Percentiles rank a stretch among this genome's conserved stretches.
Evolutionary conservation across 2,113 vertebrate species (phyloP).

Genomic region (Stigmatopora nigra): DNA sequence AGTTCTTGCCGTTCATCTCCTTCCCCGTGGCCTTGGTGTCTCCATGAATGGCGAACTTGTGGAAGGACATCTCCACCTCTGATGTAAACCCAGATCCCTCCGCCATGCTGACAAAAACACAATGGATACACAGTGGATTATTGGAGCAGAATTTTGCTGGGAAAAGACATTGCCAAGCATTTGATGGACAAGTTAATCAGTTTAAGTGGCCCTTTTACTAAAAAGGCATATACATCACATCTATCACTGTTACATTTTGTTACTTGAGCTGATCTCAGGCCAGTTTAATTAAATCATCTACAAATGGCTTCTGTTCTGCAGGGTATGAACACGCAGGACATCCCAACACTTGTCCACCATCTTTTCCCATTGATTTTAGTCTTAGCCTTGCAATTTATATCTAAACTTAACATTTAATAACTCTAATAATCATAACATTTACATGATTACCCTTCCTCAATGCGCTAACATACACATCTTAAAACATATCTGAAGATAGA

Average conservation of each 20-base stretch:
- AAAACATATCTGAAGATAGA: not conserved
- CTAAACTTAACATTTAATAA: not conserved
- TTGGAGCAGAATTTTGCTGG: not conserved
- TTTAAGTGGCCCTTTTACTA: constrained; percentile 14
- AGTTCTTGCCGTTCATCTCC: constrained; percentile 82
- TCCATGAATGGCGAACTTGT: constrained; percentile 74
- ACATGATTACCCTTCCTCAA: not conserved
- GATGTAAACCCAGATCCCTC: constrained; percentile 45
- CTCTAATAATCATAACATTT: not conserved
- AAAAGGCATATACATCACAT: constrained; percentile 16
- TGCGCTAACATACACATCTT: not conserved
- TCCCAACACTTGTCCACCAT: not conserved
- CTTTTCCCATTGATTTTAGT: not conserved
- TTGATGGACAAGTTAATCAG: constrained; percentile 1
- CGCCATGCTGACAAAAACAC: constrained; percentile 59
- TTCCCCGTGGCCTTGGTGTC: constrained; percentile 72
- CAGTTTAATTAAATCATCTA: constrained; percentile 52
- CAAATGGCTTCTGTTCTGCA: constrained; percentile 31
- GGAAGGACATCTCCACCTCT: constrained; percentile 72
- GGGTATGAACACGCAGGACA: constrained; percentile 1
- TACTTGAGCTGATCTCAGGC: constrained; percentile 23
- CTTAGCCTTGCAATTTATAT: not conserved
- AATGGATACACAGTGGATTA: not conserved
- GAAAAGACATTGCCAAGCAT: not conserved
- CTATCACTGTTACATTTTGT: constrained; percentile 22